A percentile compares a stretch with the other conserved stretches of the same genome.
phyloP scores from a whole-genome alignment of 2,797 vertebrate genomes.

The Pogoniulus pusillus region DNA sequence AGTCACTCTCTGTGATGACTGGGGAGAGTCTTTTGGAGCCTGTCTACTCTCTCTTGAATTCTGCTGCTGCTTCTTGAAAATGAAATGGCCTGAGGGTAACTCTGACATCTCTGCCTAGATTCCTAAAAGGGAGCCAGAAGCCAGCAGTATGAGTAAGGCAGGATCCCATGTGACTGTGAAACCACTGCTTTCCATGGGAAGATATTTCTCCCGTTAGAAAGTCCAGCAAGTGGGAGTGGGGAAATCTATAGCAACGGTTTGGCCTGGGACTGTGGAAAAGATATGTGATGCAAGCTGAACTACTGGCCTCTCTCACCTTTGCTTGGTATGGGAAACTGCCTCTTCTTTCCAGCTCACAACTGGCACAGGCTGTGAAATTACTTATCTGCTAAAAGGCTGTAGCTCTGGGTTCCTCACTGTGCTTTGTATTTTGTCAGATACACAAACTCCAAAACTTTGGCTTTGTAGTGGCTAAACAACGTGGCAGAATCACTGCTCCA shows the following conservation, averaged over 20 bases:
- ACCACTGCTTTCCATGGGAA: constrained; percentile 46
- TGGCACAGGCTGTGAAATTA: background rate
- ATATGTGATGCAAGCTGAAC: background rate
- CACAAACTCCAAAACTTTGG: background rate
- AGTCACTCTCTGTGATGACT: background rate
- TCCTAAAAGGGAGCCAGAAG: background rate
- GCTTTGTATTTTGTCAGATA: background rate
- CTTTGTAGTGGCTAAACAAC: background rate
- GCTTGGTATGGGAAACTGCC: background rate
- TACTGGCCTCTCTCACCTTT: constrained; percentile 5
- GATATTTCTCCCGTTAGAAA: constrained; percentile 47
- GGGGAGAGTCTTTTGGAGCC: background rate
- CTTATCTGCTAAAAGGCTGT: background rate
- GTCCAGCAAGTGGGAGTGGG: background rate
- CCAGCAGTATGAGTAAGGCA: constrained; percentile 45
- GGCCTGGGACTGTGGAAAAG: constrained; percentile 38
- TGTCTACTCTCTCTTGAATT: background rate
- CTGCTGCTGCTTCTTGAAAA: background rate
- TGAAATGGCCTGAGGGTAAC: background rate
- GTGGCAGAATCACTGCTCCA: background rate
- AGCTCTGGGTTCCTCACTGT: background rate
- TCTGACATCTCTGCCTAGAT: constrained; percentile 21
- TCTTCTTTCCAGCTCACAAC: background rate
- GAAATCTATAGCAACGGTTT: constrained; percentile 34
- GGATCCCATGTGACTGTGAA: constrained; percentile 32